Base-by-base conservation (phyloP, 1,140 invertebrate species). In the Scaptodrosophila lebanonensis region DNA sequence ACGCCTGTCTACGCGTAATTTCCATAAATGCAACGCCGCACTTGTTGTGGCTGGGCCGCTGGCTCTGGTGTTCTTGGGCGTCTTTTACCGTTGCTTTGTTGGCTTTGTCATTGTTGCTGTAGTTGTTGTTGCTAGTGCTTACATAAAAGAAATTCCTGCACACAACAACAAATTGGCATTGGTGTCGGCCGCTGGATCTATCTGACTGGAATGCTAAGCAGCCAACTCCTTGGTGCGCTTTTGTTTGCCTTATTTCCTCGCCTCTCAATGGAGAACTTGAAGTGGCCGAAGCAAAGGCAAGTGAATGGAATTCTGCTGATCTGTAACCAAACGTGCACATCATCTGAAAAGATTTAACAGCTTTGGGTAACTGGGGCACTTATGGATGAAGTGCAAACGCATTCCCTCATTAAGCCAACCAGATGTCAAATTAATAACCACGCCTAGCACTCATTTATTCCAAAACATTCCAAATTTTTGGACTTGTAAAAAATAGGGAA, bases 161-260 rank as follows among this genome's bases (percentile, higher is more conserved):
- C 66, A 66, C 51, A 66, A 52, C 49, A 57, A 38, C 45, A 58
- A 62, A 70, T 66, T 58, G 49, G 33, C 44, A 44, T 66, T 43
- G 20, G 40, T 36, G 38, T 50, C 25, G 18, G n/a, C 16, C 13
- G 6, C 33, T 27, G 39, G 15, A 40, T 11, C 8, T 32, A 36
- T 51, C 56, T 70, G 72, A 66, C 42, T 36, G 45, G 71, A 77
- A 77, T 76, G 63, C 47, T 63, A 70, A 76, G 36, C 45, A 69
- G 70, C 9, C 13, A 47, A n/a, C n/a, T n/a, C n/a, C n/a, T n/a
- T n/a, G 42, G 25, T 8, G 29, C 39, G 15, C 36, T 44, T 17
- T 25, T 43, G n/a, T 12, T 9, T 16, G 11, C 22, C 3, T 25
- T 33, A 11, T 11, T 33, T 9, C 32, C 3, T 33, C n/a, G n/a